Evolutionary conservation across 37 sponge, comb jelly and placozoan species (phyloP).

Genomic region (Lycopodina hypogea): DNA sequence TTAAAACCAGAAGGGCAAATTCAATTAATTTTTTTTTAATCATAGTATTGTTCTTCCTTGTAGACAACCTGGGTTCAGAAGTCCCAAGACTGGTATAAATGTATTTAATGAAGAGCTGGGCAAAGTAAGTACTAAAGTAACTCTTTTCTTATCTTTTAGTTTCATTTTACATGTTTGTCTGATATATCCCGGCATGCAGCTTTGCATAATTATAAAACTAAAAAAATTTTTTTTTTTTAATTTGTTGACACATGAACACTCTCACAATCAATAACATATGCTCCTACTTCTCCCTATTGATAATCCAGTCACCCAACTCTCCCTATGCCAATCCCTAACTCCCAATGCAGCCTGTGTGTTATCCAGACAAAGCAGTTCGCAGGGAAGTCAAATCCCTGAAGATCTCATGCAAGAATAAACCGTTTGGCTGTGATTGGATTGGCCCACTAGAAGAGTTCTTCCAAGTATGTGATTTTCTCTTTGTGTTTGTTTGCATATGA

Average conservation of each 20-base stretch:
- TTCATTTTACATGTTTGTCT: no score
- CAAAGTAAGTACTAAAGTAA: conserved; percentile 14
- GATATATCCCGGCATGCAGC: no score
- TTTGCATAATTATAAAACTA: no score
- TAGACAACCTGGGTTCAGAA: conserved; percentile 2
- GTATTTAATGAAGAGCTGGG: neutral
- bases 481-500: neutral
- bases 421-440: conserved; percentile 62
- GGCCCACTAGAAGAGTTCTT: conserved; percentile 11
- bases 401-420: conserved; percentile 43
- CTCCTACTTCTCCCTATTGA: no score
- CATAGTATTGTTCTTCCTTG: neutral
- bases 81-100: neutral
- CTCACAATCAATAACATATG: no score
- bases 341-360: conserved; percentile 37
- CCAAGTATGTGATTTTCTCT: conserved; percentile 2
- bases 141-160: neutral
- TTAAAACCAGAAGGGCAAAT: neutral
- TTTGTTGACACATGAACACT: no score
- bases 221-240: no score
- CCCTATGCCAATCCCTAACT: no score
- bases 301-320: no score
- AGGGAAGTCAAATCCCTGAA: conserved; percentile 42
- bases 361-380: conserved; percentile 67
- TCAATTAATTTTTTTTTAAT: neutral